phyloP scores from a whole-genome alignment of 2,888 invertebrate species.

The Ctenicera cuprea region DNA sequence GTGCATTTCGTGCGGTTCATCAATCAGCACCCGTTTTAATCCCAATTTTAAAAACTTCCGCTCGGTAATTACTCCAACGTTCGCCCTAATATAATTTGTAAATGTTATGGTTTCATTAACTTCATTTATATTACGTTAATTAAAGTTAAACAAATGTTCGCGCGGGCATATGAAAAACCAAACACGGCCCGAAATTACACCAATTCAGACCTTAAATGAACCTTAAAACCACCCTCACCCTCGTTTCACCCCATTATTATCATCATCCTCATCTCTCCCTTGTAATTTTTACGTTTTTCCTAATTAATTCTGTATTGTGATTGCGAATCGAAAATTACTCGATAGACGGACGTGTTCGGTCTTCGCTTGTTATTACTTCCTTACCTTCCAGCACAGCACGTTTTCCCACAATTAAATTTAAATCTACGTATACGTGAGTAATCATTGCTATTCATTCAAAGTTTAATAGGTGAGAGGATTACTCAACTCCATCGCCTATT shows the following conservation, averaged over 20 bases:
- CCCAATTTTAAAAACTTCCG: constrained; percentile 27
- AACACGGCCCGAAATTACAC: constrained; percentile 20
- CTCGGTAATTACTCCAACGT: constrained; percentile 11
- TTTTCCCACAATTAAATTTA: constrained; percentile 12
- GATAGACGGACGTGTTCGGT: neutral
- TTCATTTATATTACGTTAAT: constrained; percentile 49
- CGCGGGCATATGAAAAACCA: constrained; percentile 35
- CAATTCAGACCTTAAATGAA: constrained; percentile 17
- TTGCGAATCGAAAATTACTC: neutral
- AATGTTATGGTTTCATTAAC: constrained; percentile 51
- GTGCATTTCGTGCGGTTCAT: neutral
- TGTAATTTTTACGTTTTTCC: neutral
- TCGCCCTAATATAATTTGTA: constrained; percentile 46
- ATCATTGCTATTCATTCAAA: constrained; percentile 5
- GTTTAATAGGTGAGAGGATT: constrained; percentile 31
- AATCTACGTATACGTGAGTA: constrained; percentile 9
- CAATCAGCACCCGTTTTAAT: constrained; percentile 12
- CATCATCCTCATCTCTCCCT: neutral
- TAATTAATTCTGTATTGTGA: neutral
- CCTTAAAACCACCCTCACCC: neutral
- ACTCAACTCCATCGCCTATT: constrained; percentile 24
- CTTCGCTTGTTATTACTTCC: neutral
- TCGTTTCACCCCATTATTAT: neutral
- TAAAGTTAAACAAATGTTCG: constrained; percentile 49
- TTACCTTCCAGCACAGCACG: neutral